Evolutionary conservation across 2,113 vertebrate genomes (phyloP), one percentile per base, ranked within the genome.

Genomic region (Dipodomys spectabilis): DNA sequence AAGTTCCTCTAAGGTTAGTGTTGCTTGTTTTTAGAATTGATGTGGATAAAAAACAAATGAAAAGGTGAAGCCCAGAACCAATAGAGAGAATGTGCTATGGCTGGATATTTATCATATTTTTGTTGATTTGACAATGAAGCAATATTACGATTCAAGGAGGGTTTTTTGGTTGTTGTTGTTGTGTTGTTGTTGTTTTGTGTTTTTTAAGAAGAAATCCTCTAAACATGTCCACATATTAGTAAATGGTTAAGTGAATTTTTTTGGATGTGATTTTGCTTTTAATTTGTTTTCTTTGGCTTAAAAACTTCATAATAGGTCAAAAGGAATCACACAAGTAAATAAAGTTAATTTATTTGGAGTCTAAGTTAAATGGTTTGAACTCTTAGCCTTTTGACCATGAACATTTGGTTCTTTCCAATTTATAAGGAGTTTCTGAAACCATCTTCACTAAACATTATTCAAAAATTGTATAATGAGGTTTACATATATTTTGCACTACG

Each of bases 21-120:
- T 57, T 57, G 39, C 15, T 92, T 89, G 95, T 80, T 95, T 97
- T 97, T 93, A 95, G 84, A 95, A 97, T 96, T 95, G 96, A 96
- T 81, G 88, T 95, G 89, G 75, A 95, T 94, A 94, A 97, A 97
- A 97, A 91, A 80, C 92, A 97, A 97, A 77, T 69, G 93, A 92
- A 88, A 89, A 96, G 88, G 84, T 97, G 96, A 83, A 95, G 78
- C 91, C 93, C 30, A 95, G 77, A 86, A 80, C 9, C 7, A 10
- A 72, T 68, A 68, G 4, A 53, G 2, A 80, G 11, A 0, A 28
- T 83, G 1, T 22, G 22, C 0, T 44, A 22, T 22, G 11, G 11
- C 18, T 86, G 39, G 60, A 88, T n/a, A 88, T 64, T 80, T 39
- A 30, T 12, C 12, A 23, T 30, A 62, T 7, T 4, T 74, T 68